Conservation (phyloP, 2,888 invertebrate species). For the Lepas anatifera region DNA sequence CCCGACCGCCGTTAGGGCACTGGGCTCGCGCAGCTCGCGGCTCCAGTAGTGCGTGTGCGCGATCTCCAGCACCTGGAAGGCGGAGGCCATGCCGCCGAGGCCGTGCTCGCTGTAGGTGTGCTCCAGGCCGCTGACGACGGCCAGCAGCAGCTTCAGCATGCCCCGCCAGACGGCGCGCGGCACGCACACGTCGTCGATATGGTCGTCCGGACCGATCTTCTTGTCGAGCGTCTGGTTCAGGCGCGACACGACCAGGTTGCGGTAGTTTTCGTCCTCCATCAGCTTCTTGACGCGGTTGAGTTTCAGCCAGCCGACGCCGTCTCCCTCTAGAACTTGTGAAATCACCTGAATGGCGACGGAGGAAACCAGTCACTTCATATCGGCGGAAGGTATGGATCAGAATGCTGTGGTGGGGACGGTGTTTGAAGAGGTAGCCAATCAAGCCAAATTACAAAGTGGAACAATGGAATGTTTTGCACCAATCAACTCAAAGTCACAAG, state of each 20-base stretch:
- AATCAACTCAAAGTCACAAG: too few relatives aligned
- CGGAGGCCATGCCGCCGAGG: constrained; percentile 85
- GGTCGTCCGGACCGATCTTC: constrained; percentile 88
- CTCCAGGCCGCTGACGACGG: constrained; percentile 80
- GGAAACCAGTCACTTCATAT: too few relatives aligned
- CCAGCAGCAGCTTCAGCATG: constrained; percentile 80
- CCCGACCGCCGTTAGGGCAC: constrained; percentile 23
- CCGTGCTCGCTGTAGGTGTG: constrained; percentile 86
- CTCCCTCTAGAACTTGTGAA: constrained; percentile 72
- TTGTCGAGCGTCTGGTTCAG: constrained; percentile 85
- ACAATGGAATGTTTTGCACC: too few relatives aligned
- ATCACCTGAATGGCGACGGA: constrained; percentile 46
- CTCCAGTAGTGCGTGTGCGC: constrained; percentile 98
- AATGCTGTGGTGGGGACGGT: too few relatives aligned
- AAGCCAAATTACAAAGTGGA: too few relatives aligned
- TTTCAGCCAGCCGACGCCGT: constrained; percentile 94
- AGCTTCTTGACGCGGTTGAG: constrained; percentile 81
- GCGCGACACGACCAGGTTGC: constrained; percentile 88
- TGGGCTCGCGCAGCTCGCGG: constrained; percentile 52
- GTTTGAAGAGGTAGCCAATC: too few relatives aligned
- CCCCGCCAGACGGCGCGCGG: constrained; percentile 90
- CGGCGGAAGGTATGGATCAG: too few relatives aligned
- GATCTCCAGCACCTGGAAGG: constrained; percentile 93
- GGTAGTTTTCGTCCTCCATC: constrained; percentile 97
- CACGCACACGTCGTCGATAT: constrained; percentile 94